Percentiles rank a stretch among this genome's conserved stretches.
These are phyloP conservation scores for Alexandromys fortis DNA, from an alignment of 2,113 vertebrate species.

Conservation along the genomic window DNA sequence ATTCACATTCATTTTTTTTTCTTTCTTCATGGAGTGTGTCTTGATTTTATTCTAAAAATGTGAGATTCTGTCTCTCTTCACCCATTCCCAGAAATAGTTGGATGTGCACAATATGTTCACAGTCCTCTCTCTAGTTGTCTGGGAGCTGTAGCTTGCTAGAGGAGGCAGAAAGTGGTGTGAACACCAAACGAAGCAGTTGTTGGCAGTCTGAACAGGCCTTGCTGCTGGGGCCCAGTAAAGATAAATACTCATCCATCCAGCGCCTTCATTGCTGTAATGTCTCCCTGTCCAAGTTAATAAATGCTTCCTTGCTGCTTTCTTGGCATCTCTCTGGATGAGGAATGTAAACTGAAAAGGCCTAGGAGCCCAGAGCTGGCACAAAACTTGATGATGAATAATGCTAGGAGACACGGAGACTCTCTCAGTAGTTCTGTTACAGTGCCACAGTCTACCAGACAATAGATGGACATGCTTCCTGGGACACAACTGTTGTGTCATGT, in stretches of 20 bases:
- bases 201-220: slow-evolving; percentile 61
- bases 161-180: slow-evolving; percentile 47
- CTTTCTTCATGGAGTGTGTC: slow-evolving; percentile 16
- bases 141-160: not conserved
- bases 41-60: slow-evolving; percentile 21
- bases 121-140: slow-evolving; percentile 5
- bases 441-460: not conserved
- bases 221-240: slow-evolving; percentile 79
- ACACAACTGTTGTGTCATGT: slow-evolving; percentile 13
- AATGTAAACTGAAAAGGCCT: slow-evolving; percentile 89
- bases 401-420: slow-evolving; percentile 82
- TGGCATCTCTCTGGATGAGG: slow-evolving; percentile 86
- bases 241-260: slow-evolving; percentile 87
- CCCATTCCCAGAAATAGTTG: slow-evolving; percentile 1
- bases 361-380: slow-evolving; percentile 82
- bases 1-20: not conserved
- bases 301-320: slow-evolving; percentile 86
- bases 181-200: slow-evolving; percentile 63
- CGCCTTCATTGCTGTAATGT: slow-evolving; percentile 87
- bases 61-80: not conserved
- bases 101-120: not conserved
- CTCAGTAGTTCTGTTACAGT: slow-evolving; percentile 67
- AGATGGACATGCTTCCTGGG: slow-evolving; percentile 57
- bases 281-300: slow-evolving; percentile 87
- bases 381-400: slow-evolving; percentile 81